Evolutionary conservation across 2,888 invertebrate genomes (phyloP).

Genomic region (Alloscopus bannaensis): DNA sequence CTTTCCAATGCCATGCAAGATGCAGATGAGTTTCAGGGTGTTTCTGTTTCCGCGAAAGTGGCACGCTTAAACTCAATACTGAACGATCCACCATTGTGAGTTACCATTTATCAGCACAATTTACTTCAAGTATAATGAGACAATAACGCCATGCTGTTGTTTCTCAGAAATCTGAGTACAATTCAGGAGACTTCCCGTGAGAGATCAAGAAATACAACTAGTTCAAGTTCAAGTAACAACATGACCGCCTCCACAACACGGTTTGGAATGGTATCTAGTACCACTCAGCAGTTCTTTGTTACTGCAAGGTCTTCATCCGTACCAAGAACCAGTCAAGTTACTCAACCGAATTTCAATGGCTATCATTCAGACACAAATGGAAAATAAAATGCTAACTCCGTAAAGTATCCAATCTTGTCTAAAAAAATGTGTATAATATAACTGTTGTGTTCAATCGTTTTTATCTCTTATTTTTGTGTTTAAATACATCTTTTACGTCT

Average conservation of each 20-base stretch:
- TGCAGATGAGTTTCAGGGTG: not conserved
- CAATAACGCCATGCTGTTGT: too few species aligned
- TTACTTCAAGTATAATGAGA: too few species aligned
- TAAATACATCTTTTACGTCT: too few species aligned
- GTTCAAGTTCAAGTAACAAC: constrained; percentile 65
- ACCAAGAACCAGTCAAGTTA: constrained; percentile 31
- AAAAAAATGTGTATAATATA: too few species aligned
- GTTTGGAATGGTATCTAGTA: constrained; percentile 28
- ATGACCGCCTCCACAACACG: constrained; percentile 56
- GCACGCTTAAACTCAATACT: constrained; percentile 36
- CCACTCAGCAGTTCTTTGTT: constrained; percentile 19
- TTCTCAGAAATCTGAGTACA: constrained; percentile 68
- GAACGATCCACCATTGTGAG: constrained; percentile 35
- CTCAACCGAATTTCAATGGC: constrained; percentile 22
- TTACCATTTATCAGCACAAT: not conserved
- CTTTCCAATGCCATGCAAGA: not conserved
- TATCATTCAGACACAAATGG: constrained; percentile 47
- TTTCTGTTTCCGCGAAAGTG: not conserved
- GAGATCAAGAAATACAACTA: constrained; percentile 67
- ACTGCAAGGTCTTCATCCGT: constrained; percentile 44
- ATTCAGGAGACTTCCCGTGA: constrained; percentile 72
- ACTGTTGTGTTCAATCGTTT: too few species aligned
- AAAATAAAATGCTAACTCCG: too few species aligned
- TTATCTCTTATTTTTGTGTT: too few species aligned
- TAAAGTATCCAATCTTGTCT: too few species aligned